phyloP scores from a whole-genome alignment of 2,888 invertebrate species.

The Hecatera dysodea region DNA sequence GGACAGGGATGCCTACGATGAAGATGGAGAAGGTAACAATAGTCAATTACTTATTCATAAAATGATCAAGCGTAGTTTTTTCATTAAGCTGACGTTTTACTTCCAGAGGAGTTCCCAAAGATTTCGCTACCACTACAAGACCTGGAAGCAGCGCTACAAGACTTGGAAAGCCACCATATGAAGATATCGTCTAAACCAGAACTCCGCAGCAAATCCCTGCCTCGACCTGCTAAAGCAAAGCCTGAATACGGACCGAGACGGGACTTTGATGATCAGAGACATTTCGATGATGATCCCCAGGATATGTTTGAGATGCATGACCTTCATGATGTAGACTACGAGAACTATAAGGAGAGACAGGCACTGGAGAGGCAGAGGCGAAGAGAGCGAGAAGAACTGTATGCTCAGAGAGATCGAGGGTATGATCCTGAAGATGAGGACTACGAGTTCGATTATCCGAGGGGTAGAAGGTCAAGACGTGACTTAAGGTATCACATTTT shows the following conservation, averaged over 20 bases:
- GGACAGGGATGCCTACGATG: conserved; percentile 75
- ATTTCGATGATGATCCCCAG: conserved; percentile 80
- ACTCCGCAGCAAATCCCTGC: conserved; percentile 83
- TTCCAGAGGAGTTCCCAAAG: conserved; percentile 85
- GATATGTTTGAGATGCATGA: conserved; percentile 87
- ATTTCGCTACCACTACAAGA: conserved; percentile 87
- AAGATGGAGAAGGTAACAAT: conserved; percentile 75
- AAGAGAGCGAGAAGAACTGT: conserved; percentile 74
- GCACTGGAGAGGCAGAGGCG: conserved; percentile 77
- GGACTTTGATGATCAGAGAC: conserved; percentile 78
- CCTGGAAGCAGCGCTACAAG: conserved; percentile 84
- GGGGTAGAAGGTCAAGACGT: conserved; percentile 70
- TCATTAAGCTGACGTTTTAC: conserved; percentile 16
- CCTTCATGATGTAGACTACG: conserved; percentile 84
- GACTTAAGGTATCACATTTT: conserved; percentile 73
- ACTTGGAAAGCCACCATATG: conserved; percentile 83
- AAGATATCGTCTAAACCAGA: conserved; percentile 77
- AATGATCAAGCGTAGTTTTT: too few relatives aligned
- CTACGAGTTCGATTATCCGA: conserved; percentile 82
- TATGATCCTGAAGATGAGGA: conserved; percentile 88
- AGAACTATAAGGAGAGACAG: conserved; percentile 88
- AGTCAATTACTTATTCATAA: neutral
- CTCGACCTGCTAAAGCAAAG: conserved; percentile 80
- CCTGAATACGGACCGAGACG: conserved; percentile 80
- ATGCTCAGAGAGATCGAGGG: conserved; percentile 77